Evolutionary conservation across 2,113 vertebrate genomes (phyloP), one percentile per base, ranked within the genome.

Genomic region (Pygathrix nemaeus): DNA sequence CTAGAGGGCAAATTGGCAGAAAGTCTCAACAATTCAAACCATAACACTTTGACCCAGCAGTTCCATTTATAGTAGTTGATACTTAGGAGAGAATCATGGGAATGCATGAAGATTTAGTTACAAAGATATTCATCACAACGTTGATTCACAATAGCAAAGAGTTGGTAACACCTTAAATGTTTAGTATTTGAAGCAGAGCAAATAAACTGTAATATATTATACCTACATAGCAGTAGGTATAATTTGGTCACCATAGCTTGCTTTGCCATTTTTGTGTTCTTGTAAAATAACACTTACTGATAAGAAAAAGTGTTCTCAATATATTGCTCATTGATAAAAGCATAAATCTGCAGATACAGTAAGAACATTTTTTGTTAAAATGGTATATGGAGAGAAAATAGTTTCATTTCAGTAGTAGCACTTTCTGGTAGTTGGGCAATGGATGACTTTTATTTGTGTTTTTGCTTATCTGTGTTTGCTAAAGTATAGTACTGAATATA

Each of bases 31-130:
- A 40, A 25, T 9, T 94, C 85, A 82, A 90, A 85, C 8, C 64
- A 6, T 75, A 73, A 83, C 35, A 50, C 40, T 78, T 81, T 73
- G 50, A 86, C 68, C 48, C 10, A 43, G 17, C 21, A 87, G 23
- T 96, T 83, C 70, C 12, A 35, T 95, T 94, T 70, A 38, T 57
- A 93, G 20, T 48, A 52, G 89, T 76, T 93, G 35, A 90, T 88
- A 61, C 13, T 40, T 86, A 88, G 20, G 43, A 92, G 66, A 11
- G 32, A 96, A 55, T 64, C 11, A 6, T 78, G 76, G 40, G 14
- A 64, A 11, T 64, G 3, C 16, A 48, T 12, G 68, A 55, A 94
- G 38, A 52, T 86, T 94, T 87, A 48, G 12, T 79, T 75, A 50
- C 4, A 38, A 4, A 90, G 50, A 55, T 18, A 1, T n/a, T 83